These are phyloP conservation scores for Sitophilus oryzae DNA, from an alignment of 1,140 invertebrate genomes.

Conservation along the genomic window DNA sequence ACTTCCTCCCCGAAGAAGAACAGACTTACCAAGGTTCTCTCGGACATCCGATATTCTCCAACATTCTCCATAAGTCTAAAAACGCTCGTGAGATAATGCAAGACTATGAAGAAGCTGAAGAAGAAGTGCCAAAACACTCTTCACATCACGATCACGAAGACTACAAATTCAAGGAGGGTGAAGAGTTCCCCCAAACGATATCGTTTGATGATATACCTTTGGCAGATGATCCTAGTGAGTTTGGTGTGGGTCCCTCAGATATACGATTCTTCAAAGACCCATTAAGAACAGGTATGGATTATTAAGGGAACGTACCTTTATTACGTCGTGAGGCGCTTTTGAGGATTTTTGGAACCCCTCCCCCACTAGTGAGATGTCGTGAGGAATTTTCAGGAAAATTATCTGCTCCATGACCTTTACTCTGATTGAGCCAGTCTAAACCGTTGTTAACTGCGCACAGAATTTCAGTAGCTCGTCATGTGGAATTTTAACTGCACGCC, in stretches of 20 bases:
- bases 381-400: too few species aligned
- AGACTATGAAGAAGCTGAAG: background rate
- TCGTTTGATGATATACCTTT: constrained; percentile 22
- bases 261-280: constrained; percentile 32
- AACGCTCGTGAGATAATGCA: background rate
- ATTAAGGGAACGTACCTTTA: background rate
- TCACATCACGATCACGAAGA: constrained; percentile 9
- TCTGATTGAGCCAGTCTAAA: too few species aligned
- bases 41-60: too few species aligned
- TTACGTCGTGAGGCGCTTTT: background rate
- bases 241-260: constrained; percentile 36
- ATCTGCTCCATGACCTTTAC: too few species aligned
- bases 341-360: too few species aligned
- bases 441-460: too few species aligned
- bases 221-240: constrained; percentile 30
- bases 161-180: constrained; percentile 17
- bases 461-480: too few species aligned
- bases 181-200: constrained; percentile 9
- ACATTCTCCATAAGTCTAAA: background rate
- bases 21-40: too few species aligned
- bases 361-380: too few species aligned
- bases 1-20: too few species aligned
- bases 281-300: constrained; percentile 3
- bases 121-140: background rate
- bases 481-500: too few species aligned